These are phyloP conservation scores for Temnothorax rugatulus DNA, from an alignment of 2,888 invertebrate species.

Conservation along the genomic window DNA sequence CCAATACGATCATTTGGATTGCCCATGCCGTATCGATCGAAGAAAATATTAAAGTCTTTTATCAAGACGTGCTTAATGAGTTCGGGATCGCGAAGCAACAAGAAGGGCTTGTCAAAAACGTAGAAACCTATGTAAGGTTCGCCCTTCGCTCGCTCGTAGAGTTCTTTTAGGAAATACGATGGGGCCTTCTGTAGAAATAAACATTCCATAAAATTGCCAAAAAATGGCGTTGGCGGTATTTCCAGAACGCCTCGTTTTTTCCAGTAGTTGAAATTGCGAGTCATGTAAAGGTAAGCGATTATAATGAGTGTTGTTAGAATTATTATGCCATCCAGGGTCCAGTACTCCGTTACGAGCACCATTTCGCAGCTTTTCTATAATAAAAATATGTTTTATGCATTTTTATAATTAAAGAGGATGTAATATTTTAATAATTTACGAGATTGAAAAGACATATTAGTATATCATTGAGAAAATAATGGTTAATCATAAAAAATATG, in stretches of 20 bases:
- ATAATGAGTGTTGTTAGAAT: too few relatives aligned
- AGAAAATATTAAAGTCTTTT: constrained; percentile 86
- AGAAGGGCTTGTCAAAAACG: constrained; percentile 84
- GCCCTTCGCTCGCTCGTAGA: constrained; percentile 81
- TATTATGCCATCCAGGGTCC: too few relatives aligned
- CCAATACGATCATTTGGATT: constrained; percentile 84
- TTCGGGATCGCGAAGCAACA: constrained; percentile 85
- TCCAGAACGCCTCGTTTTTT: constrained; percentile 83
- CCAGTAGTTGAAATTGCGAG: too few relatives aligned
- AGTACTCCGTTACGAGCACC: too few relatives aligned
- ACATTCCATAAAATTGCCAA: constrained; percentile 85
- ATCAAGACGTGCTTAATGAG: constrained; percentile 85
- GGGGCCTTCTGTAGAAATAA: constrained; percentile 79
- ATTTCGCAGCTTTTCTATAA: too few relatives aligned
- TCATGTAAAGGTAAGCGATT: too few relatives aligned
- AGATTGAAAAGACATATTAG: too few relatives aligned
- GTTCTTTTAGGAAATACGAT: constrained; percentile 80
- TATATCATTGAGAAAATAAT: too few relatives aligned
- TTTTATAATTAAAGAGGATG: too few relatives aligned
- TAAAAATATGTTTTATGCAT: too few relatives aligned
- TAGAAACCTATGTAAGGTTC: constrained; percentile 83
- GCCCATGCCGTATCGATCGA: constrained; percentile 81
- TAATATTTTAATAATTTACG: too few relatives aligned
- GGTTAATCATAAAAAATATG: too few relatives aligned
- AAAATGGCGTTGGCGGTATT: constrained; percentile 82